Evolutionary conservation across 2,113 vertebrate species (phyloP).

Genomic region (Narcine bancroftii): DNA sequence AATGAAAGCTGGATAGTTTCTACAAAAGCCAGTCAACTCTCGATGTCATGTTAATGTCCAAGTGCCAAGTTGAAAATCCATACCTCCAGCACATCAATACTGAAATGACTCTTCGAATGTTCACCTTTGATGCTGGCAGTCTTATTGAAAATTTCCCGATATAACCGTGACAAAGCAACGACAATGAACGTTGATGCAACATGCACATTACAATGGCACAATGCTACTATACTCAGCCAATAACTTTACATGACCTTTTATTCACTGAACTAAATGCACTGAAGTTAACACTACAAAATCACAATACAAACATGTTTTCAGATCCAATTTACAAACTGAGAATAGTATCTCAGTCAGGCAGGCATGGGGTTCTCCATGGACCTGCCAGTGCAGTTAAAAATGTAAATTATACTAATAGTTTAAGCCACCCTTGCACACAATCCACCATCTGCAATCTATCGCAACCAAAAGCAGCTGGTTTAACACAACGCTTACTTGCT

Average conservation of each 20-base stretch:
- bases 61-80: neutral
- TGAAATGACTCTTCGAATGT: neutral
- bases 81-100: neutral
- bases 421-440: neutral
- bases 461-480: neutral
- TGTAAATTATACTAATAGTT: neutral
- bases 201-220: too few species aligned
- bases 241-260: neutral
- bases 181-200: neutral
- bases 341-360: neutral
- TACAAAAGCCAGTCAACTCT: neutral
- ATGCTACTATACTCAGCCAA: too few species aligned
- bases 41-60: neutral
- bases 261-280: neutral
- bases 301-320: neutral
- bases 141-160: neutral
- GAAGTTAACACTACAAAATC: neutral
- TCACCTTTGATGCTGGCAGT: neutral
- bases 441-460: neutral
- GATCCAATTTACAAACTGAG: neutral
- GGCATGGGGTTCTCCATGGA: neutral
- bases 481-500: constrained; percentile 60
- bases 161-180: neutral
- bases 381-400: neutral
- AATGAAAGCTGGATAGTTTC: neutral